phyloP scores from a whole-genome alignment of 2,888 invertebrate species.

The Acanthacorydalis orientalis region DNA sequence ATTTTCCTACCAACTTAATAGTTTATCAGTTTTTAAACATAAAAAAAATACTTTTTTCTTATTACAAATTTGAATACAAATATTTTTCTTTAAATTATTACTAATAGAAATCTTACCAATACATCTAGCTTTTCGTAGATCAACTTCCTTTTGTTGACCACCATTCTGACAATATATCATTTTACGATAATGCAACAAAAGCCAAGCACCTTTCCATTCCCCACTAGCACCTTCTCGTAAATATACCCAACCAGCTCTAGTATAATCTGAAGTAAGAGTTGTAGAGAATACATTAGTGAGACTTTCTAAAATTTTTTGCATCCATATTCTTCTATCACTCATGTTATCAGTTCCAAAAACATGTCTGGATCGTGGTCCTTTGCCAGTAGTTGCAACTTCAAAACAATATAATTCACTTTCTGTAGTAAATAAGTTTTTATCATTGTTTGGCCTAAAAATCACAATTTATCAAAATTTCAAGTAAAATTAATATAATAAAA shows the following conservation, averaged over 20 bases:
- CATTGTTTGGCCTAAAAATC: neutral
- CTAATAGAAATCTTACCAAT: constrained; percentile 36
- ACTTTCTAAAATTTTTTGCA: constrained; percentile 61
- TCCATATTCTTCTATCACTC: constrained; percentile 48
- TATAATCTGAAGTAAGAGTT: constrained; percentile 52
- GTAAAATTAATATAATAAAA: too few species aligned
- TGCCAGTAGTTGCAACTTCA: constrained; percentile 35
- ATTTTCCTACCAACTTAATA: too few species aligned
- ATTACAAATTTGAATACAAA: too few species aligned
- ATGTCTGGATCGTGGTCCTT: constrained; percentile 31
- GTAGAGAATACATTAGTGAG: constrained; percentile 49
- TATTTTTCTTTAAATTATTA: too few species aligned
- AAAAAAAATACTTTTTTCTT: too few species aligned
- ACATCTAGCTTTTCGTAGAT: constrained; percentile 64
- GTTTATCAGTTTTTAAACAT: too few species aligned
- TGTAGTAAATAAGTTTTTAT: constrained; percentile 13
- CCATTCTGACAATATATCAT: constrained; percentile 39
- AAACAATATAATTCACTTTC: constrained; percentile 45
- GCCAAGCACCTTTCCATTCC: constrained; percentile 67
- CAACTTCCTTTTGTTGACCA: constrained; percentile 41
- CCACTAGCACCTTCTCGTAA: constrained; percentile 51
- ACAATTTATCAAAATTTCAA: too few species aligned
- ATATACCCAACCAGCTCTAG: constrained; percentile 68
- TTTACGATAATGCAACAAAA: constrained; percentile 49
- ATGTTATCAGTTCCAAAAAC: constrained; percentile 37